Conservation (phyloP, 2,888 invertebrate genomes). For the Trimorus sp. region DNA sequence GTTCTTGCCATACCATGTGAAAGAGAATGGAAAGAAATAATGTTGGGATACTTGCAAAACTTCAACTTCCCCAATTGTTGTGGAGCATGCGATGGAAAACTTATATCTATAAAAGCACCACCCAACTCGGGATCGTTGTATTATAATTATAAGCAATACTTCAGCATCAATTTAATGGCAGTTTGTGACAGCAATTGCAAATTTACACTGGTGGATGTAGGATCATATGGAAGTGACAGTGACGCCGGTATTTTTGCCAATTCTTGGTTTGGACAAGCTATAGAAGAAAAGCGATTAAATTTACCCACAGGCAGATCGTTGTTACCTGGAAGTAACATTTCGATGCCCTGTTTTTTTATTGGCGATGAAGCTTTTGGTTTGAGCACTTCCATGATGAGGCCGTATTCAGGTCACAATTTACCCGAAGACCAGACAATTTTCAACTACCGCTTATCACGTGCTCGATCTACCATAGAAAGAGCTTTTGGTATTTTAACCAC, state of each 20-base stretch:
- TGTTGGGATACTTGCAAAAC: slow-evolving; percentile 25
- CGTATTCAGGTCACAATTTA: slow-evolving; percentile 60
- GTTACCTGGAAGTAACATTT: slow-evolving; percentile 41
- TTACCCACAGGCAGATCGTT: slow-evolving; percentile 40
- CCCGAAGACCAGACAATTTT: slow-evolving; percentile 54
- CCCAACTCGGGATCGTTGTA: slow-evolving; percentile 54
- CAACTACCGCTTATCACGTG: slow-evolving; percentile 66
- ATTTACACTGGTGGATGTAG: slow-evolving; percentile 56
- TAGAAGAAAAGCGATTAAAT: slow-evolving; percentile 44
- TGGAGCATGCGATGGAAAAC: slow-evolving; percentile 57
- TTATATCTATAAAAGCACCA: slow-evolving; percentile 56
- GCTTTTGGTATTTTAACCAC: slow-evolving; percentile 66
- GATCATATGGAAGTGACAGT: slow-evolving; percentile 55
- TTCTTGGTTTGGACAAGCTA: slow-evolving; percentile 44
- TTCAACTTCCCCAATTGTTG: slow-evolving; percentile 66
- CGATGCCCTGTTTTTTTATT: slow-evolving; percentile 49
- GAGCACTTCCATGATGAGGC: slow-evolving; percentile 55
- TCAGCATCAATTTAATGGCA: slow-evolving; percentile 61
- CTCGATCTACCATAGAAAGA: slow-evolving; percentile 62
- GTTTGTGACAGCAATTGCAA: slow-evolving; percentile 62
- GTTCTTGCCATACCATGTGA: slow-evolving; percentile 43
- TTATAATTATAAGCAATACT: slow-evolving; percentile 68
- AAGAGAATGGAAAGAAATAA: slow-evolving; percentile 49
- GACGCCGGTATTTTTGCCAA: slow-evolving; percentile 54
- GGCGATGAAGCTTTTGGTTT: slow-evolving; percentile 66